Conservation (phyloP, 2,888 invertebrate genomes). For the Callinectes sapidus region DNA sequence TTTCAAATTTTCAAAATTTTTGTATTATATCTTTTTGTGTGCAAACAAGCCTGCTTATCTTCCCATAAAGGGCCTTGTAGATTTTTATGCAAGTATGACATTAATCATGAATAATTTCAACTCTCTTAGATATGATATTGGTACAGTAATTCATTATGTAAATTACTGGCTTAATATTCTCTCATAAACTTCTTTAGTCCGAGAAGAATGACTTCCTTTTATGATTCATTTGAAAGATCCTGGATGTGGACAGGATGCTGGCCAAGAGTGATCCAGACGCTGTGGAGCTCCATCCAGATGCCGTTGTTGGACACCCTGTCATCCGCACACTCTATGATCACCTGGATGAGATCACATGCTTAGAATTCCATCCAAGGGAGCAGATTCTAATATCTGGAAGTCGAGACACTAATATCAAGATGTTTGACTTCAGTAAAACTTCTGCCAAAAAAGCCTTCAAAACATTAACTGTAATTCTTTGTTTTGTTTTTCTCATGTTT, state of each 20-base stretch:
- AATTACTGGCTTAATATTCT: too few species aligned
- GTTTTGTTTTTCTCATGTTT: slow-evolving; percentile 6
- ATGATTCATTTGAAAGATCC: slow-evolving; percentile 81
- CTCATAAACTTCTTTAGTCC: not conserved
- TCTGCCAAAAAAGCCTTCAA: slow-evolving; percentile 98
- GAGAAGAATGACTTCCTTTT: not conserved
- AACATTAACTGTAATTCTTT: slow-evolving; percentile 85
- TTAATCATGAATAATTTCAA: not conserved
- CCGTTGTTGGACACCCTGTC: slow-evolving; percentile 92
- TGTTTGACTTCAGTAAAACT: slow-evolving; percentile 98
- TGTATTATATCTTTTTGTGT: not conserved
- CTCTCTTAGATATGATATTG: not conserved
- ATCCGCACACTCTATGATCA: slow-evolving; percentile 98
- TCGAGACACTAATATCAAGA: slow-evolving; percentile 93
- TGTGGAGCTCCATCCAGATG: slow-evolving; percentile 80
- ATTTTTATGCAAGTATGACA: not conserved
- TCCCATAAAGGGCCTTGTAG: not conserved
- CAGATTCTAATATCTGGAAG: slow-evolving; percentile 93
- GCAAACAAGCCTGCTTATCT: not conserved
- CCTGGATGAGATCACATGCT: slow-evolving; percentile 95
- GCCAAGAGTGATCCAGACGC: slow-evolving; percentile 94
- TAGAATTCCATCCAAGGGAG: slow-evolving; percentile 97
- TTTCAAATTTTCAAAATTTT: not conserved
- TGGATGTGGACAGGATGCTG: slow-evolving; percentile 99
- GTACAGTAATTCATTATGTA: not conserved